Evolutionary conservation across 2,113 vertebrate genomes (phyloP), one percentile per base, ranked within the genome.

Genomic region (Ploceus nigricollis): DNA sequence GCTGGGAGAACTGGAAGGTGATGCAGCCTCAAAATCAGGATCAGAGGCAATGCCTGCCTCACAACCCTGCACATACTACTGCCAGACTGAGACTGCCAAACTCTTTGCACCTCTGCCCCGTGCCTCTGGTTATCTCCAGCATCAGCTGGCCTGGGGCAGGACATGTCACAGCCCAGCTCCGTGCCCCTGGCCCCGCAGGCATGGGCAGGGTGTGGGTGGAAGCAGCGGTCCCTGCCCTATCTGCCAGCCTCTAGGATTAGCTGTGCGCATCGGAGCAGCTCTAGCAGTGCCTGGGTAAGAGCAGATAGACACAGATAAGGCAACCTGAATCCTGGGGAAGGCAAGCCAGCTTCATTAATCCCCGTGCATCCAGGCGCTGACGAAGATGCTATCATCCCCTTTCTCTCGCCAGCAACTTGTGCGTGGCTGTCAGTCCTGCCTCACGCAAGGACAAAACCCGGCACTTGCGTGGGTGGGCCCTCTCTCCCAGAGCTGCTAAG

Each of bases 231-330:
- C 92, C 91, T 82, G 70, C 68, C 64, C 82, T 91, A 31, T 61
- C 75, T 86, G 53, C 37, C 89, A 86, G 71, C 37, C 89, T 37
- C n/a, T 75, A 75, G 94, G 95, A 97, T 96, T 94, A 96, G 76
- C 82, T 64, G 84, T 58, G 51, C 7, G 27, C 83, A 82, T n/a
- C 9, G 2, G 58, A 97, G 82, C 90, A 17, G 77, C 92, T 92
- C 77, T 40, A 53, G 90, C 69, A 37, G 72, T 40, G 53, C 50
- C 75, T 77, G 71, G 48, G 81, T 92, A 86, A 82, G 94, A 96
- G 89, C 61, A 92, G 94, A 82, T 89, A 89, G 84, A 94, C 57
- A 50, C 73, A 86, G 94, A 93, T 94, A 94, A 92, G 72, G 94
- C 85, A 89, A 82, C 93, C 90, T 71, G 90, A 96, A 79, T 65